Conservation (phyloP, 1,140 invertebrate genomes). For the Odontomachus brunneus region DNA sequence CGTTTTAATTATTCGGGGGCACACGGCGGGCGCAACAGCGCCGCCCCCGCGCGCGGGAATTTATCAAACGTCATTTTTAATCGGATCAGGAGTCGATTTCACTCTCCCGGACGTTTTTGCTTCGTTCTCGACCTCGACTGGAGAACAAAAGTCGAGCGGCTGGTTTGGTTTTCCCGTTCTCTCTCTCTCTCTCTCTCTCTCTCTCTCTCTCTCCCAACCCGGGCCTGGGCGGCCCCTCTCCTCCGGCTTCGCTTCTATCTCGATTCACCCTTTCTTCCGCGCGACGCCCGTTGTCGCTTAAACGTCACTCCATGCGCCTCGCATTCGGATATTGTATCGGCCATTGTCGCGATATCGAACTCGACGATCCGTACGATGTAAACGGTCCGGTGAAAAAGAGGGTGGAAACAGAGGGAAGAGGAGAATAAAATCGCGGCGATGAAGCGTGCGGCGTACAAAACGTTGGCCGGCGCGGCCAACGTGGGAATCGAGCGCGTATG, state of each 20-base stretch:
- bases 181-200: background rate
- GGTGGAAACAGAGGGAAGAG: background rate
- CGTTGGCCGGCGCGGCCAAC: background rate
- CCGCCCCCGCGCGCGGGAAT: constrained; percentile 36
- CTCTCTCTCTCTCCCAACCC: too few relatives aligned
- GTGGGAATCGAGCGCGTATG: constrained; percentile 9
- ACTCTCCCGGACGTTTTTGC: too few relatives aligned
- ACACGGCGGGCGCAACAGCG: constrained; percentile 26
- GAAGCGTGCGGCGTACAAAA: constrained; percentile 30
- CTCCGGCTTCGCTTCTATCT: constrained; percentile 27
- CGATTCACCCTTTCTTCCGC: constrained; percentile 45
- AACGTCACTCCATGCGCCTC: constrained; percentile 32
- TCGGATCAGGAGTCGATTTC: constrained; percentile 51
- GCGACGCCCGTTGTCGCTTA: constrained; percentile 37
- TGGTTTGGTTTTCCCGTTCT: background rate
- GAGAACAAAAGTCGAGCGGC: constrained; percentile 44
- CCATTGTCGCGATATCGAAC: constrained; percentile 54
- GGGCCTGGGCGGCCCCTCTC: background rate
- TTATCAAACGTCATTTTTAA: constrained; percentile 58
- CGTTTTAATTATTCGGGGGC: constrained; percentile 49
- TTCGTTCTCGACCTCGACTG: constrained; percentile 23
- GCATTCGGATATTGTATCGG: constrained; percentile 45
- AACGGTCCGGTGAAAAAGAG: constrained; percentile 34
- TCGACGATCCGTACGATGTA: constrained; percentile 53
- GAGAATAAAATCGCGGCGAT: constrained; percentile 41